phyloP scores from a whole-genome alignment of 2,888 invertebrate genomes.

The Cylloceria caligata region DNA sequence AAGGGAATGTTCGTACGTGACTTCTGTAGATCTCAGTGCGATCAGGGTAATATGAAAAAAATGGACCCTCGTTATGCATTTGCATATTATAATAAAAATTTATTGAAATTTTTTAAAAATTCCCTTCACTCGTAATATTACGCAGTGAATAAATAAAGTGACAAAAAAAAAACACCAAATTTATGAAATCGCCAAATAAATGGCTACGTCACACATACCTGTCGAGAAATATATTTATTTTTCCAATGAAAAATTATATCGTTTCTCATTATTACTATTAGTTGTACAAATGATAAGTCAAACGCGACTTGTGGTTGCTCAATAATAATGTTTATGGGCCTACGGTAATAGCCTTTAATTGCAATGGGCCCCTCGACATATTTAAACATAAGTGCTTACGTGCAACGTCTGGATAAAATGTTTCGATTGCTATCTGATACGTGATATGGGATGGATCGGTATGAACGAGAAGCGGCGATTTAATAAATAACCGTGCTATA shows the following conservation, averaged over 20 bases:
- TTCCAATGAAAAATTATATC: neutral
- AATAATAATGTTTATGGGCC: constrained; percentile 13
- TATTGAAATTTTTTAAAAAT: too few relatives aligned
- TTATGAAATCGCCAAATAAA: too few relatives aligned
- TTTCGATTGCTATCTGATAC: neutral
- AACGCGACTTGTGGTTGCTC: neutral
- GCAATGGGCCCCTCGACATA: constrained; percentile 9
- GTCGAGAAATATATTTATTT: neutral
- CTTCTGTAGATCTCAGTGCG: too few relatives aligned
- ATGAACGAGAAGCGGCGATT: neutral
- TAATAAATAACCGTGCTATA: neutral
- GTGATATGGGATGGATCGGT: neutral
- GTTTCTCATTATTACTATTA: neutral
- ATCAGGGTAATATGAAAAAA: too few relatives aligned
- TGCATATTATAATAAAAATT: too few relatives aligned
- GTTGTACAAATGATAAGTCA: neutral
- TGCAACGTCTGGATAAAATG: neutral
- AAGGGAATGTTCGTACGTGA: too few relatives aligned
- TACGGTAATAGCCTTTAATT: constrained; percentile 20
- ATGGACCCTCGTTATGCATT: too few relatives aligned
- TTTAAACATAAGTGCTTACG: constrained; percentile 8
- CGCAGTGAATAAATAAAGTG: too few relatives aligned
- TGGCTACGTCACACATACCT: too few relatives aligned
- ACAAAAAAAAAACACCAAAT: neutral
- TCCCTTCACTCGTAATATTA: too few relatives aligned